Conservation (phyloP, 2,113 vertebrate genomes). For the Oryzias curvinotus region DNA sequence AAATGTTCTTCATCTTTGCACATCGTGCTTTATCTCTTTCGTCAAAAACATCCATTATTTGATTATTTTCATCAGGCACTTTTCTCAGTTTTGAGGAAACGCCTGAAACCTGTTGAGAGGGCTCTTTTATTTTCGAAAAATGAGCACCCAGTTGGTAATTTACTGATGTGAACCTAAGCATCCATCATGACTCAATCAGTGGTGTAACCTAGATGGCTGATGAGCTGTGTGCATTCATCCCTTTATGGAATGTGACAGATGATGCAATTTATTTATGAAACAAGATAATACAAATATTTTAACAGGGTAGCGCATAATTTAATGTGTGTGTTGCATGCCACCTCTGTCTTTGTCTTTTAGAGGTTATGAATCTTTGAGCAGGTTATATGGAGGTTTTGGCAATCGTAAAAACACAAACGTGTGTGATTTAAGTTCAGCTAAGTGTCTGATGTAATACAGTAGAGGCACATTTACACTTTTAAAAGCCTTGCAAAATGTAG, state of each 20-base stretch:
- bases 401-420: not conserved
- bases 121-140: slow-evolving; percentile 30
- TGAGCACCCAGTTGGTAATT: slow-evolving; percentile 38
- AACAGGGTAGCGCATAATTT: slow-evolving; percentile 19
- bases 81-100: not conserved
- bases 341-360: slow-evolving; percentile 31
- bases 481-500: no score
- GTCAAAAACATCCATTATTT: no score
- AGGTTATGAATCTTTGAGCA: slow-evolving; percentile 9
- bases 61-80: not conserved
- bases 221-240: slow-evolving; percentile 35
- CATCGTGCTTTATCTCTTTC: no score
- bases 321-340: slow-evolving; percentile 2
- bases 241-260: slow-evolving; percentile 45
- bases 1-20: no score
- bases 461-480: no score
- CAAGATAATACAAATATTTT: slow-evolving; percentile 50
- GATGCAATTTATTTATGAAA: slow-evolving; percentile 48
- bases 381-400: not conserved
- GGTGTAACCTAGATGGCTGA: slow-evolving; percentile 38
- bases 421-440: not conserved
- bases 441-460: no score
- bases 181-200: slow-evolving; percentile 37
- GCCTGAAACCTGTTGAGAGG: not conserved
- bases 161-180: slow-evolving; percentile 29